Percentiles rank a stretch among this genome's conserved stretches.
These are phyloP conservation scores for Crioceris asparagi DNA, from an alignment of 2,888 invertebrate species.

Conservation along the genomic window DNA sequence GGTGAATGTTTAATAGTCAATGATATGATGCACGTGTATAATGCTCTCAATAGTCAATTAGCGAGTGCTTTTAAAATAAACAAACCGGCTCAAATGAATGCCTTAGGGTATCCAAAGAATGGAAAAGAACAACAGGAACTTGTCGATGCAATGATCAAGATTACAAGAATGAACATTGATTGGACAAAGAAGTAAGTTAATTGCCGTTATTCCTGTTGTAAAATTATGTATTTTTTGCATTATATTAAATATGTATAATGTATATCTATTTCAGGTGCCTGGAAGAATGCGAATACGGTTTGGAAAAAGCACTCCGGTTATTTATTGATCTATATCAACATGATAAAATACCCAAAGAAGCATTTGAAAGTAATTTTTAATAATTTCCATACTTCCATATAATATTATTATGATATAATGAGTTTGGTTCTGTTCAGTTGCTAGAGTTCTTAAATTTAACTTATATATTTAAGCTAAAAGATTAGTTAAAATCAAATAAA, in stretches of 20 bases:
- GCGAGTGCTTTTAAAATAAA: conserved; percentile 25
- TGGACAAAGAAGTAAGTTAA: conserved; percentile 34
- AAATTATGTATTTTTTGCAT: not conserved
- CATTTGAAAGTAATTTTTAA: too few relatives aligned
- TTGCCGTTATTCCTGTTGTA: too few relatives aligned
- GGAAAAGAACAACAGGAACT: conserved; percentile 26
- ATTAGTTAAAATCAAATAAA: too few relatives aligned
- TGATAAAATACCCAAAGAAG: conserved; percentile 30
- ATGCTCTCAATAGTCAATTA: conserved; percentile 27
- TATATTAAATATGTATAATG: not conserved
- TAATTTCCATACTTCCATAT: too few relatives aligned
- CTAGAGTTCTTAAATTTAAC: too few relatives aligned
- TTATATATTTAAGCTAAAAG: too few relatives aligned
- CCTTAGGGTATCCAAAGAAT: conserved; percentile 21
- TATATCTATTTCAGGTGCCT: conserved; percentile 45
- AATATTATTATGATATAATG: too few relatives aligned
- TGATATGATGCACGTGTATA: conserved; percentile 54
- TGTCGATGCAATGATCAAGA: conserved; percentile 23
- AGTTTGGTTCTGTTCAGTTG: too few relatives aligned
- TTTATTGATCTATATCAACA: conserved; percentile 38
- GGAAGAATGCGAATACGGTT: conserved; percentile 53
- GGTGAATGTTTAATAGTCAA: conserved; percentile 53
- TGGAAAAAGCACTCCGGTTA: conserved; percentile 40
- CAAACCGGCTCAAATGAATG: conserved; percentile 14
- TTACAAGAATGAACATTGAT: conserved; percentile 29